Percentiles rank a stretch among this genome's conserved stretches.
Conservation (phyloP, 2,113 vertebrate genomes). For the Strix uralensis region DNA sequence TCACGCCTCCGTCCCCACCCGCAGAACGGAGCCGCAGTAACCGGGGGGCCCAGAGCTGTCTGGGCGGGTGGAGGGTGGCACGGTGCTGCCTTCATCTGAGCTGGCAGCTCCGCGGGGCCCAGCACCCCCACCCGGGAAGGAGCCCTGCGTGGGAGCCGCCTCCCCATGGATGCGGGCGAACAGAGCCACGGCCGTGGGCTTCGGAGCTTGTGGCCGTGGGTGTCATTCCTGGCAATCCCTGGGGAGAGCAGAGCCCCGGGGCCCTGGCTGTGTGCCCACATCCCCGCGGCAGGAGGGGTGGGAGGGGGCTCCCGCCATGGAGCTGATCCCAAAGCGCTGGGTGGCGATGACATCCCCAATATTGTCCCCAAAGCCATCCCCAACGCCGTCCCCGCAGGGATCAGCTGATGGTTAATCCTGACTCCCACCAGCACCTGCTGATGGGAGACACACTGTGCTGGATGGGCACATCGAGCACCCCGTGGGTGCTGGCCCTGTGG, state of each 20-base stretch:
- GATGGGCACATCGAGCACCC: too few species aligned
- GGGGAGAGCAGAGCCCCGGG: not conserved
- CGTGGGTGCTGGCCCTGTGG: not conserved
- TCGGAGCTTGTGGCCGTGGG: not conserved
- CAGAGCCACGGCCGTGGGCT: accelerated
- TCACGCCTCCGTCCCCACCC: not conserved
- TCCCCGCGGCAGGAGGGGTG: not conserved
- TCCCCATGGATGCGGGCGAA: accelerated
- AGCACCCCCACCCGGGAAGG: not conserved
- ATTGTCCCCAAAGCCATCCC: not conserved
- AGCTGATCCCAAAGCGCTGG: not conserved
- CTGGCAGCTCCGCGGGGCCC: constrained; percentile 28
- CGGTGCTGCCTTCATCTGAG: not conserved
- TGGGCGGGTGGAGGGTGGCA: not conserved
- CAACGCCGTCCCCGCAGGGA: accelerated
- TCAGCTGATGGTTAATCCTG: not conserved
- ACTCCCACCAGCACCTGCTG: not conserved
- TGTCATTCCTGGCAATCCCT: not conserved
- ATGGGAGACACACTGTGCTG: accelerated
- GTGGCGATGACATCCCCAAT: accelerated
- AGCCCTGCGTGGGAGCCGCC: not conserved
- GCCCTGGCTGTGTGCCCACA: accelerated
- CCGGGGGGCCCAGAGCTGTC: not conserved
- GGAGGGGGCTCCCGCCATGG: not conserved
- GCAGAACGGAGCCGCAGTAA: not conserved